phyloP scores from a whole-genome alignment of 2,888 invertebrate species.

The Dryococelus australis region DNA sequence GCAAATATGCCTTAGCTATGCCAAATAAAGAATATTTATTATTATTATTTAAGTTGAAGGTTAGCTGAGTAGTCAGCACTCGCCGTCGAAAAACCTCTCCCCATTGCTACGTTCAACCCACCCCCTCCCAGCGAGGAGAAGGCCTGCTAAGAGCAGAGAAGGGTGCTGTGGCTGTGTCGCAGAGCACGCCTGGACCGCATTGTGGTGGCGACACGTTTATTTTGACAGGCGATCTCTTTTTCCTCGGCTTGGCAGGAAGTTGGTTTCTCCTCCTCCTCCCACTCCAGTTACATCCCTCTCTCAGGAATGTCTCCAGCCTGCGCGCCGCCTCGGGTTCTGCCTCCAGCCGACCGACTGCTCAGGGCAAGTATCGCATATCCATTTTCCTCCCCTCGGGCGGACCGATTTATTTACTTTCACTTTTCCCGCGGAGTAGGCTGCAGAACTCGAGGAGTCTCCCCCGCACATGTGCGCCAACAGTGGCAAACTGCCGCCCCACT shows the following conservation, averaged over 20 bases:
- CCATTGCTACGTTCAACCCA: no score
- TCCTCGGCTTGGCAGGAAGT: not conserved
- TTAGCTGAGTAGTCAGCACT: no score
- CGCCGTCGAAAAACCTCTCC: no score
- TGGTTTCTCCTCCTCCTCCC: not conserved
- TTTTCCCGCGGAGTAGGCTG: not conserved
- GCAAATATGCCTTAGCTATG: no score
- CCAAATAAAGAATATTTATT: no score
- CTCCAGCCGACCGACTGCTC: not conserved
- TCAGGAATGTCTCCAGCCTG: not conserved
- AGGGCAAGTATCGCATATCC: not conserved
- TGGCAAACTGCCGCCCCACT: not conserved
- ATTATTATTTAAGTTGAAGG: no score
- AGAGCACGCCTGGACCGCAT: not conserved
- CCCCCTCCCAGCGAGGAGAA: no score
- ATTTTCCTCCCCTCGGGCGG: not conserved
- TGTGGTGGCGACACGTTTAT: constrained; percentile 16
- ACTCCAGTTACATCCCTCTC: not conserved
- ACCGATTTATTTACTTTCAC: not conserved
- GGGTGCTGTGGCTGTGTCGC: no score
- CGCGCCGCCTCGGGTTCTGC: not conserved
- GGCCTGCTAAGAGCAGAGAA: no score
- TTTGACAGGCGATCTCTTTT: constrained; percentile 1
- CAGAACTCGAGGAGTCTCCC: not conserved
- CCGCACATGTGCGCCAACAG: not conserved